These are phyloP conservation scores for Diabrotica undecimpunctata DNA, from an alignment of 1,140 invertebrate species.

Conservation along the genomic window DNA sequence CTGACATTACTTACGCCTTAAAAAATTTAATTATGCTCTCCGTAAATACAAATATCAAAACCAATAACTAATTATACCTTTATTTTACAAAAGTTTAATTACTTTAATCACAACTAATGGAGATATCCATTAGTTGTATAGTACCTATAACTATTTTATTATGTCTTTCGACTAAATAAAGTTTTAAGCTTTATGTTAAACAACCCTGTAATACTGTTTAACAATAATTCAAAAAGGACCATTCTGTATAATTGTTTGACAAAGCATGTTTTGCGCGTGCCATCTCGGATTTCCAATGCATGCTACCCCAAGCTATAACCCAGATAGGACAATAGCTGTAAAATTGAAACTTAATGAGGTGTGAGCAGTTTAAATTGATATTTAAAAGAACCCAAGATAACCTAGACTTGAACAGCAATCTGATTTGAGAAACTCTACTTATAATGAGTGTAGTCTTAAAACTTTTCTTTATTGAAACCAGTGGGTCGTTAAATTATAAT, in stretches of 20 bases:
- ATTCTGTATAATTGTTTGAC: constrained; percentile 21
- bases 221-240: background rate
- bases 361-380: constrained; percentile 50
- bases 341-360: constrained; percentile 51
- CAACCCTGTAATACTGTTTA: background rate
- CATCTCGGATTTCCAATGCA: constrained; percentile 44
- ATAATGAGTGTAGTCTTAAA: constrained; percentile 41
- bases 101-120: too few relatives aligned
- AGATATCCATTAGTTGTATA: too few relatives aligned
- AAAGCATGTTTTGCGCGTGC: constrained; percentile 20
- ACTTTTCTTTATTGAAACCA: constrained; percentile 44
- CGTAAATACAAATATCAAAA: too few relatives aligned
- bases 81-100: too few relatives aligned
- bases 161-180: too few relatives aligned
- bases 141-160: too few relatives aligned
- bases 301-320: constrained; percentile 45
- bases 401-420: constrained; percentile 46
- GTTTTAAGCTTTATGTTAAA: too few relatives aligned
- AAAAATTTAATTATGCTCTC: too few relatives aligned
- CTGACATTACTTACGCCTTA: too few relatives aligned
- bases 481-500: constrained; percentile 45
- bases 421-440: constrained; percentile 45
- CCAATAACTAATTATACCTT: too few relatives aligned
- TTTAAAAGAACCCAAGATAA: constrained; percentile 49
- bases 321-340: constrained; percentile 50